A percentile compares a stretch with the other conserved stretches of the same genome.
Evolutionary conservation across 2,797 vertebrate species (phyloP).

Genomic region (Fistularia commersonii): DNA sequence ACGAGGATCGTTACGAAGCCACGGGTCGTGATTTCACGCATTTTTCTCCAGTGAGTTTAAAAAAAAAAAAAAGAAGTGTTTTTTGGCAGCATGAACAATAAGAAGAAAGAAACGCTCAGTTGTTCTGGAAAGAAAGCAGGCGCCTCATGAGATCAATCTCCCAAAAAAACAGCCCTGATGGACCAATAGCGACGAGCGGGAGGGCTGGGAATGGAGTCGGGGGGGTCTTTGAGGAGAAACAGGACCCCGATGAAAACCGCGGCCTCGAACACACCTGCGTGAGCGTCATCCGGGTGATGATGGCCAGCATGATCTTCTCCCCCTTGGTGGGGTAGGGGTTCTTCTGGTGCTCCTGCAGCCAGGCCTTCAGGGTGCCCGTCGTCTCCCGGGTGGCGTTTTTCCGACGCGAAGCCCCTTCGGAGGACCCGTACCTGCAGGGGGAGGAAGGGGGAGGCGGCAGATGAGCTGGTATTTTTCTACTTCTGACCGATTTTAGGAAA

Average conservation of each 20-base stretch:
- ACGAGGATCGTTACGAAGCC: too few species aligned
- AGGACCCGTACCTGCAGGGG: conserved; percentile 82
- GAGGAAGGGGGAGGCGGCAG: background rate
- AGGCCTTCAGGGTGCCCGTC: conserved; percentile 86
- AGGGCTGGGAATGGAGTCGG: too few species aligned
- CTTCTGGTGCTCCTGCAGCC: conserved; percentile 87
- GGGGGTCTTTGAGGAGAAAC: too few species aligned
- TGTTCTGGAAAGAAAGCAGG: too few species aligned
- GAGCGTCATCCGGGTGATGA: conserved; percentile 89
- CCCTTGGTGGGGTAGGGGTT: conserved; percentile 88
- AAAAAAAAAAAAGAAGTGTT: too few species aligned
- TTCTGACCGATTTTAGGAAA: background rate
- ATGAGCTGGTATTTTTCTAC: background rate
- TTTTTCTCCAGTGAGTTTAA: too few species aligned
- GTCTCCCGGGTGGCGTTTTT: conserved; percentile 95
- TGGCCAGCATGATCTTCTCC: conserved; percentile 89
- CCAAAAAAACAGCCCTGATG: too few species aligned
- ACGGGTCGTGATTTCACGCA: too few species aligned
- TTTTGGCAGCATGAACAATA: too few species aligned
- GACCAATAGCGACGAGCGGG: too few species aligned
- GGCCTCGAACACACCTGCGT: conserved; percentile 70
- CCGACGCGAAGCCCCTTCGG: conserved; percentile 86
- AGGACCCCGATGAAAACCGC: background rate
- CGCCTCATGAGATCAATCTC: too few species aligned
- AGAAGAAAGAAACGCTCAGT: too few species aligned